These are phyloP conservation scores for Drosophila mimetica DNA, from an alignment of 2,888 invertebrate genomes.

Conservation along the genomic window DNA sequence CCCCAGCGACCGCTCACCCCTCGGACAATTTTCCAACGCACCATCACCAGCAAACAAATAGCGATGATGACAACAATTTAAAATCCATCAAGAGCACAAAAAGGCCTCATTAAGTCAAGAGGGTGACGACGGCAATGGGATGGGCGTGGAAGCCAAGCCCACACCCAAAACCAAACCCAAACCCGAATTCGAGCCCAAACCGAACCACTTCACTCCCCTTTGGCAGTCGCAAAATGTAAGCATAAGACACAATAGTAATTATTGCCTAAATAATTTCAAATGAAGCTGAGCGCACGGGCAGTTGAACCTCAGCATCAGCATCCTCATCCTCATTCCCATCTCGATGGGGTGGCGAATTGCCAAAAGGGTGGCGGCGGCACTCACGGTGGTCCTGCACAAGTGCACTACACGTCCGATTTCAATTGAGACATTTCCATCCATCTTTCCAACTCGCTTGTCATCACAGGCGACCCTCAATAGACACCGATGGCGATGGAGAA, in stretches of 20 bases:
- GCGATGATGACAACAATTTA: constrained; percentile 82
- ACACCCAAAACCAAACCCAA: neutral
- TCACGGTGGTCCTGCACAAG: constrained; percentile 67
- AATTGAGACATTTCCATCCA: constrained; percentile 57
- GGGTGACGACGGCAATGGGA: constrained; percentile 64
- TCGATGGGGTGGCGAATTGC: constrained; percentile 10
- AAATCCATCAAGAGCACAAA: constrained; percentile 81
- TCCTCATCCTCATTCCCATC: neutral
- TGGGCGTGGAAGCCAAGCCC: constrained; percentile 11
- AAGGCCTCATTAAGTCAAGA: constrained; percentile 82
- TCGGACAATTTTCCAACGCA: constrained; percentile 12
- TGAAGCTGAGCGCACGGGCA: constrained; percentile 52
- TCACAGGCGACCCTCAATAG: neutral
- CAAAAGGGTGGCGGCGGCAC: constrained; percentile 46
- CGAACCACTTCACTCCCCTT: constrained; percentile 6
- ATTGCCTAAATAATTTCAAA: constrained; percentile 83
- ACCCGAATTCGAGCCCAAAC: neutral
- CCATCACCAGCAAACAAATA: constrained; percentile 56
- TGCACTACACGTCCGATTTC: constrained; percentile 49
- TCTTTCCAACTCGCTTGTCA: constrained; percentile 29
- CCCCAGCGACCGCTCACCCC: constrained; percentile 11
- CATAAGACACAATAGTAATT: constrained; percentile 83
- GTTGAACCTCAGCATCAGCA: constrained; percentile 25
- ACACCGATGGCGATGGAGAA: neutral
- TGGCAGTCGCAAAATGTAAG: constrained; percentile 64